Base-by-base conservation (phyloP, 1,140 invertebrate species). In the Parapsyche elsis region DNA sequence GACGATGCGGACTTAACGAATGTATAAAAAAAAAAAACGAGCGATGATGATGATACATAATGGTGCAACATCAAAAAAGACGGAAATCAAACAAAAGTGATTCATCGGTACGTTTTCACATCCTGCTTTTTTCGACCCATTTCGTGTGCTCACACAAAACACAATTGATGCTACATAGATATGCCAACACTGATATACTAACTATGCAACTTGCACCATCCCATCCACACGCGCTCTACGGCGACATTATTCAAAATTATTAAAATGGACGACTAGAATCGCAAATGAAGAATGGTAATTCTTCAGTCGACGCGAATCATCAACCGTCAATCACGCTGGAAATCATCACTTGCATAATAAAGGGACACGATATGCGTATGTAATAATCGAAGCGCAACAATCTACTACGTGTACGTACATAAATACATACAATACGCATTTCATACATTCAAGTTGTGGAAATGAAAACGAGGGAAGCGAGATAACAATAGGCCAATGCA, bases 71-170 rank as follows among this genome's bases (percentile, higher is more conserved):
- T 79, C 26, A 26, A 64, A 80, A 26, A 64, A 79, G 70, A 75
- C 78, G 78, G 78, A 80, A 61, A 80, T 64, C 71, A 74, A 80
- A 81, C 80, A 81, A 81, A 81, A 81, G 80, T 74, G 75, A 75
- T 75, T 53, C 73, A 75, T 71, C 76, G 46, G 53, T 53, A 46
- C 76, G 74, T 76, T 80, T 81, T 81, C 80, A 81, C 80, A 81
- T 81, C 80, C 80, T 81, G 74, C 70, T 81, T 81, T 81, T 75
- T 80, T 81, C 53, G 14, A 78, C 19, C 67, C 44, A 67, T 49
- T 59, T 59, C 70, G 59, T 71, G 61, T 64, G 61, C 12, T 38
- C 30, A 38, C 30, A 38, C 30, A 38, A 38, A 38, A 38, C 30
- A 38, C 30, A 38, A 38, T 38, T 38, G 30, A 38, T n/a, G n/a